These are phyloP conservation scores for Nebria salina DNA, from an alignment of 2,888 invertebrate species.

Conservation along the genomic window DNA sequence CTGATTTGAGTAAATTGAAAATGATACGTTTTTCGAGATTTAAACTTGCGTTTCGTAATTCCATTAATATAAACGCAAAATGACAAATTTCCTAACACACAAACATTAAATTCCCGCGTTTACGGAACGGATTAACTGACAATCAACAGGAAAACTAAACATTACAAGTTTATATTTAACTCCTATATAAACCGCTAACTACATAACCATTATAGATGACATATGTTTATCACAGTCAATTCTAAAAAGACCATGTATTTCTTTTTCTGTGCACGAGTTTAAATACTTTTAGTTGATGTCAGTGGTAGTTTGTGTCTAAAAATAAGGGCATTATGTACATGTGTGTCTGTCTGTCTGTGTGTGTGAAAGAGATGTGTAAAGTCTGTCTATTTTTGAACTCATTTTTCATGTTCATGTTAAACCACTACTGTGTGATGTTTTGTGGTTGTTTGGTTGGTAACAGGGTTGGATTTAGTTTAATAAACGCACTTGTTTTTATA, in stretches of 20 bases:
- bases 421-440: neutral
- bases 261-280: neutral
- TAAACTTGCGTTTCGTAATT: neutral
- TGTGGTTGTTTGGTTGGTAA: neutral
- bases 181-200: neutral
- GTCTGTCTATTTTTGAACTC: neutral
- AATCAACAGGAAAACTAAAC: conserved; percentile 4
- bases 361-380: neutral
- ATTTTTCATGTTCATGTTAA: neutral
- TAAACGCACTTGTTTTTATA: too few relatives aligned
- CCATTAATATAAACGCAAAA: neutral
- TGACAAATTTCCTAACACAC: neutral
- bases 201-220: conserved; percentile 9
- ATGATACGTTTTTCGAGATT: too few relatives aligned
- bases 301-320: neutral
- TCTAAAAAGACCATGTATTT: neutral
- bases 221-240: neutral
- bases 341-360: neutral
- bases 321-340: neutral
- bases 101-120: neutral
- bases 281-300: neutral
- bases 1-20: too few relatives aligned
- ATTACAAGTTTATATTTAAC: conserved; percentile 4
- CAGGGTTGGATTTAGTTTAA: neutral
- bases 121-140: neutral